Base-by-base conservation (phyloP, 2,888 invertebrate species). In the Ennomos fuscantarius region DNA sequence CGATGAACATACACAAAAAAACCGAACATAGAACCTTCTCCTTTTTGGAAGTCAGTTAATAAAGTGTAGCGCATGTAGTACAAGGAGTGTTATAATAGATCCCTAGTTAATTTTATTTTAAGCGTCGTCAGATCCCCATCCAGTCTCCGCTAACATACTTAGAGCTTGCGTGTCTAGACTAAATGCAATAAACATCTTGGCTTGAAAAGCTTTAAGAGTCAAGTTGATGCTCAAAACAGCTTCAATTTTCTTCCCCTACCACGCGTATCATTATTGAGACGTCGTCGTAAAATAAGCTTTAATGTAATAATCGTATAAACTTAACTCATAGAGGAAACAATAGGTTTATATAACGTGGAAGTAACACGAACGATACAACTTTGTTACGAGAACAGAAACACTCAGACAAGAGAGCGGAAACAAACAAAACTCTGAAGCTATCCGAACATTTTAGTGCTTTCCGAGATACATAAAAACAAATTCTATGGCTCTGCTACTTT, bases 121-220 rank as follows among this genome's bases (percentile, higher is more conserved):
- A 60, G 49, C 54, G 55, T 51, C 58, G 46, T 24, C 1, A 1
- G 5, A 5, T 24, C 24, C 6, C 24, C 44, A 43, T 43, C 49
- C 46, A 55, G 60, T 48, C 61, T 61, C 44, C 48, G 55, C 61
- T 65, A 60, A 67, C 62, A 62, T 46, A 53, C 53, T 68, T 65
- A 62, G 54, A 58, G 52, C 64, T 50, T 46, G 42, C 41, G 49
- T 43, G 68, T 65, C 68, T 68, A 68, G 68, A 68, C 68, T 55
- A 65, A 68, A 68, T 57, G 62, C 39, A 65, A 68, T 68, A 68
- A 68, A 65, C 59, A 46, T 56, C 54, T 59, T 44, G 50, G 42
- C 13, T 24, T 24, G 46, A 57, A 62, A 45, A 47, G 36, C 37
- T 57, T 43, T 56, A 46, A 52, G 50, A 43, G 39, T 12, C 55